Percentiles rank a stretch among this genome's conserved stretches.
Conservation (phyloP, 2,888 invertebrate genomes). For the Tetrapedia diversipes region DNA sequence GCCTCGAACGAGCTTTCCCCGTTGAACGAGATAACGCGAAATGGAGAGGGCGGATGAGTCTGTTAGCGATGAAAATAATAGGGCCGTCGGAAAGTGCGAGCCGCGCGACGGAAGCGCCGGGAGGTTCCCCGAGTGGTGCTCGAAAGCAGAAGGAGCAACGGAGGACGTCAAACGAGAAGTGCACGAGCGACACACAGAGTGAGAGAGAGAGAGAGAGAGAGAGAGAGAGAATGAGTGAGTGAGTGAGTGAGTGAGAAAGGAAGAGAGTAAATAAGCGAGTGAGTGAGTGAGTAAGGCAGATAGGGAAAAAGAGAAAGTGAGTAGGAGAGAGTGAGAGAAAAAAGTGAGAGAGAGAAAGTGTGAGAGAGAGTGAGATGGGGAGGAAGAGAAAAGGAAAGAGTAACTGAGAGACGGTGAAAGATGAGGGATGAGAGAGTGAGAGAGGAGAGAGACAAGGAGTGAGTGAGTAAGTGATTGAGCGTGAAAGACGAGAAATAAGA, state of each 20-base stretch:
- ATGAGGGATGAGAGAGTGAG: too few relatives aligned
- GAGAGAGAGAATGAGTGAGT: slow-evolving; percentile 6
- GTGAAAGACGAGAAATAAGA: too few relatives aligned
- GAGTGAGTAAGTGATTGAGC: too few relatives aligned
- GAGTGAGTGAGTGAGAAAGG: slow-evolving; percentile 21
- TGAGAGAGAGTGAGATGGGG: slow-evolving; percentile 14
- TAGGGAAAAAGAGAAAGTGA: too few relatives aligned
- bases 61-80: slow-evolving; percentile 67
- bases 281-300: too few relatives aligned
- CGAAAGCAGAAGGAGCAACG: neutral
- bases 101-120: slow-evolving; percentile 35
- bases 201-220: neutral
- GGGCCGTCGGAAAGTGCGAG: slow-evolving; percentile 42
- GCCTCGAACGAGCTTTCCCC: slow-evolving; percentile 42
- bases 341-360: too few relatives aligned
- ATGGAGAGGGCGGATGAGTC: slow-evolving; percentile 57
- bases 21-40: slow-evolving; percentile 57
- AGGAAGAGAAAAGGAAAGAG: too few relatives aligned
- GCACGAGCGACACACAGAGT: too few relatives aligned
- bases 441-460: too few relatives aligned
- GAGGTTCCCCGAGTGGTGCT: slow-evolving; percentile 47
- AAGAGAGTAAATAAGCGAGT: too few relatives aligned
- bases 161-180: slow-evolving; percentile 5
- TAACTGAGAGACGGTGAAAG: too few relatives aligned
- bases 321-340: too few relatives aligned